A percentile compares a stretch with the other conserved stretches of the same genome.
These are phyloP conservation scores for Schizaphis graminum DNA, from an alignment of 2,888 invertebrate genomes.

Conservation along the genomic window DNA sequence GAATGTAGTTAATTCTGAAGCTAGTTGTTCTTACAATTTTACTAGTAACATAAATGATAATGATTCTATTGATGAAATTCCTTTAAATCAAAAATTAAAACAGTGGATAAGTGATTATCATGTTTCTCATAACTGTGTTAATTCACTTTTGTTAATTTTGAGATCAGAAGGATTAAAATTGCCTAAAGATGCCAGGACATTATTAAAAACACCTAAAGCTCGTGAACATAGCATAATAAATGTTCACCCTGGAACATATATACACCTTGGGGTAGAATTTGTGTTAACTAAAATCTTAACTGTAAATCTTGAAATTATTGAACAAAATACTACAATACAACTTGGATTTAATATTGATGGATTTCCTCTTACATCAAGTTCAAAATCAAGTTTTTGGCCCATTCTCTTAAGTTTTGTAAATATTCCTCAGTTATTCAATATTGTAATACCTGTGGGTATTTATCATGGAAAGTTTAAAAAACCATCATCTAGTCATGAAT, in stretches of 20 bases:
- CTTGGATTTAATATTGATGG: neutral
- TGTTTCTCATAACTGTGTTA: conserved; percentile 10
- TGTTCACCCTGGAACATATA: neutral
- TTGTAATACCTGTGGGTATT: too few species aligned
- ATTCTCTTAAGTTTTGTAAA: too few species aligned
- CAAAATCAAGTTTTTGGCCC: neutral
- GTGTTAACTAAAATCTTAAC: neutral
- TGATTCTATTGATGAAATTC: neutral
- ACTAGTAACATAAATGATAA: neutral
- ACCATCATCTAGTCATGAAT: too few species aligned
- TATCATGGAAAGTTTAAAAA: too few species aligned
- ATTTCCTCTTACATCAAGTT: neutral
- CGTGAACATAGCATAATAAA: neutral
- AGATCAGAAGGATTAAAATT: neutral
- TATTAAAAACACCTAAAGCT: neutral
- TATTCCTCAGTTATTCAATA: too few species aligned
- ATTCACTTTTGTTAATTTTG: neutral
- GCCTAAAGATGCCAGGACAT: neutral
- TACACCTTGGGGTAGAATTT: conserved; percentile 2
- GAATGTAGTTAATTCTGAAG: too few species aligned
- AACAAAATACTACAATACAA: neutral
- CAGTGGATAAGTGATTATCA: neutral
- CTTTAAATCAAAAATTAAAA: neutral
- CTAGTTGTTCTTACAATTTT: too few species aligned
- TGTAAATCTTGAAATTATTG: neutral